Percentiles rank a stretch among this genome's conserved stretches.
Evolutionary conservation across 1,140 invertebrate genomes (phyloP).

Genomic region (Caenorhabditis remanei): DNA sequence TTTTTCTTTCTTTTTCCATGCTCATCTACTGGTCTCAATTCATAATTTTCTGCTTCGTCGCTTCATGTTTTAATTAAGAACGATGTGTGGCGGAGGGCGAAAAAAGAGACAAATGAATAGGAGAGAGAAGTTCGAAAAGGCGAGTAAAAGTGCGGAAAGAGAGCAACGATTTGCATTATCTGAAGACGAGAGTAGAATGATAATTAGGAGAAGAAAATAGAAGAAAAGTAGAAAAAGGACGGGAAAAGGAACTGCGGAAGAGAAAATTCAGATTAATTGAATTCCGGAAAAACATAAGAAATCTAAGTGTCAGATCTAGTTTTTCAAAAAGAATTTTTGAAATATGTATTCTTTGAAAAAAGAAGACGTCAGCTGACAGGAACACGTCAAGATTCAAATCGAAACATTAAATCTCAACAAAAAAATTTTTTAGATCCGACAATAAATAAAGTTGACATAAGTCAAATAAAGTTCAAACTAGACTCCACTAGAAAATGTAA

Average conservation of each 20-base stretch:
- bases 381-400: neutral
- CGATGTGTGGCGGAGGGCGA: neutral
- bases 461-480: no score
- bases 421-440: no score
- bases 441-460: no score
- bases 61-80: constrained; percentile 55
- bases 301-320: no score
- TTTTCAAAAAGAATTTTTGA: neutral
- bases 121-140: constrained; percentile 5
- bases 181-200: neutral
- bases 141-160: neutral
- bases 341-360: neutral
- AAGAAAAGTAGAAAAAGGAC: neutral
- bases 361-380: neutral
- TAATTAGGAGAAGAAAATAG: neutral
- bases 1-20: neutral
- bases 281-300: neutral
- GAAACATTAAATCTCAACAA: no score
- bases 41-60: constrained; percentile 44
- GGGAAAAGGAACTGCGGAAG: neutral
- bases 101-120: neutral
- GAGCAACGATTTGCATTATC: constrained; percentile 11
- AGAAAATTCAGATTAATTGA: neutral
- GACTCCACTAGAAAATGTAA: no score
- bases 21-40: constrained; percentile 41